A percentile compares a stretch with the other conserved stretches of the same genome.
These are phyloP conservation scores for Hemithea aestivaria DNA, from an alignment of 2,888 invertebrate genomes.

Conservation along the genomic window DNA sequence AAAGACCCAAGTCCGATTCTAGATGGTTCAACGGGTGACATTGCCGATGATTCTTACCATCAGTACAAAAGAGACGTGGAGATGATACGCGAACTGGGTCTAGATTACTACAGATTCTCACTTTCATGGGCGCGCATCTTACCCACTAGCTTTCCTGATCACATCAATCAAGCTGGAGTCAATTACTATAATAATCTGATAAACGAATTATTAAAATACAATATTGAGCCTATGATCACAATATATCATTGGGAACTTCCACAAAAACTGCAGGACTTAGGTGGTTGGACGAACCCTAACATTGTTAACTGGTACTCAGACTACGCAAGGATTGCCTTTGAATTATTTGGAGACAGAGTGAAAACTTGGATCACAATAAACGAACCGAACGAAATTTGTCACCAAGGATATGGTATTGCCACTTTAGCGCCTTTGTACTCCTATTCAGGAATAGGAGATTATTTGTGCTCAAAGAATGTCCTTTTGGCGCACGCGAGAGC, in stretches of 20 bases:
- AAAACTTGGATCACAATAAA: slow-evolving; percentile 74
- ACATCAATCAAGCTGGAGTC: slow-evolving; percentile 61
- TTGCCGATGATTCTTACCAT: slow-evolving; percentile 76
- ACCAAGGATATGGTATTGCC: slow-evolving; percentile 52
- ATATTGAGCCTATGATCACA: slow-evolving; percentile 76
- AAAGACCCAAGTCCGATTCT: slow-evolving; percentile 54
- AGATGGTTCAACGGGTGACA: slow-evolving; percentile 73
- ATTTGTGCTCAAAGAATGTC: slow-evolving; percentile 61
- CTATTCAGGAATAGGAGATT: slow-evolving; percentile 54
- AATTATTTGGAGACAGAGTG: slow-evolving; percentile 55
- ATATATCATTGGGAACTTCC: slow-evolving; percentile 69
- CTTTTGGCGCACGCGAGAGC: slow-evolving; percentile 67
- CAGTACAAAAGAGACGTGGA: slow-evolving; percentile 70
- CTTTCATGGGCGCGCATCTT: slow-evolving; percentile 80
- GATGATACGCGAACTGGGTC: slow-evolving; percentile 48
- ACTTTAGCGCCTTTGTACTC: slow-evolving; percentile 37
- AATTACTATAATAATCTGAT: slow-evolving; percentile 50
- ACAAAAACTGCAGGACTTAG: slow-evolving; percentile 58
- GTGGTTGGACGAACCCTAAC: slow-evolving; percentile 61
- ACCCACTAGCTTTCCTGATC: slow-evolving; percentile 67
- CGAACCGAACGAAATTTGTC: slow-evolving; percentile 54
- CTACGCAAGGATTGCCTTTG: slow-evolving; percentile 50
- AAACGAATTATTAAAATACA: slow-evolving; percentile 66
- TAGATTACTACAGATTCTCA: slow-evolving; percentile 69
- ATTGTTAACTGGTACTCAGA: slow-evolving; percentile 54